Evolutionary conservation across 1,140 invertebrate species (phyloP), one percentile per base, ranked within the genome.

Genomic region (Phymastichus coffea): DNA sequence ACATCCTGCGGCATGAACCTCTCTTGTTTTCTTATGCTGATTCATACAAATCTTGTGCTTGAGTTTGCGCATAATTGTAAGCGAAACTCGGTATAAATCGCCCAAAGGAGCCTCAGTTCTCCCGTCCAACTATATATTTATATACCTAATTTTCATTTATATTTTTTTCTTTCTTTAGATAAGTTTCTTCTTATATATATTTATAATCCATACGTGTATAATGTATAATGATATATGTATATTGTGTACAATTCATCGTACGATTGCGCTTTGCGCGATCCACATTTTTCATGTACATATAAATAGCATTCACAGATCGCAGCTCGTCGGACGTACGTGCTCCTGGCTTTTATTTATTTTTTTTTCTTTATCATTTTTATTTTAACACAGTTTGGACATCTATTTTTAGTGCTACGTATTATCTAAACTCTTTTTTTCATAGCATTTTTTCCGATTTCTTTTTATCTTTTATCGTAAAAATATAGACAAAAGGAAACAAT

Each of bases 211-310:
- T 33, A 44, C 20, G 46, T 38, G 20, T 48, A 40, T 57, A 48
- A 23, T 48, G 28, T 58, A 37, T 52, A 37, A 26, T 44, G 17
- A 3, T 60, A 61, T 60, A 61, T 54, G 20, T 55, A 54, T 55
- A 54, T 46, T 55, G 51, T 61, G 43, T 61, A 60, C 57, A 55
- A 10, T n/a, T 61, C 48, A 48, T 55, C 26, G 35, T 40, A 49
- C 51, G 43, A 59, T 35, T 38, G 51, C 43, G 35, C 35, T 47
- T 47, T 3, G 26, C 57, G 56, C 57, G 3, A 30, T 37, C 26
- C 15, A 40, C 28, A 44, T 22, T 26, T 28, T 35, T 30, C 41
- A 46, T 17, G 30, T 30, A 17, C 6, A 26, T 41, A 20, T n/a
- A 40, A 15, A 40, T 40, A 9, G 9, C 15, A 15, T 40, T n/a